These are phyloP conservation scores for Coremacera marginata DNA, from an alignment of 2,888 invertebrate species.

Conservation along the genomic window DNA sequence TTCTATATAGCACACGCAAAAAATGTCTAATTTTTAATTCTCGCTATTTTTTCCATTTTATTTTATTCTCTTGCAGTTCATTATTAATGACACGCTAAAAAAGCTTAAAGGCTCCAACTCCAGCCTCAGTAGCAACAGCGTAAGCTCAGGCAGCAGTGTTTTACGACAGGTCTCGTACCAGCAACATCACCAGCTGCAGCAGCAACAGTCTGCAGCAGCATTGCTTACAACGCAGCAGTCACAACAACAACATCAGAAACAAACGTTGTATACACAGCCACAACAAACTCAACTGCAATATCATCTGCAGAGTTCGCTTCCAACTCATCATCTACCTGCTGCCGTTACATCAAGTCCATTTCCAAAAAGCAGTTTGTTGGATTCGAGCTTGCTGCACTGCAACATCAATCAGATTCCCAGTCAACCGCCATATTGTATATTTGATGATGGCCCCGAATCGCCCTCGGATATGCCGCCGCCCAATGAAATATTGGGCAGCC, in stretches of 20 bases:
- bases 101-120: constrained; percentile 65
- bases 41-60: neutral
- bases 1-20: neutral
- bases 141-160: constrained; percentile 51
- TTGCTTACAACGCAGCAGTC: constrained; percentile 41
- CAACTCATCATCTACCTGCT: constrained; percentile 44
- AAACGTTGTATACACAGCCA: constrained; percentile 31
- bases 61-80: constrained; percentile 58
- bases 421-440: constrained; percentile 68
- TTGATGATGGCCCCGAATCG: constrained; percentile 67
- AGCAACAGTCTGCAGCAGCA: constrained; percentile 48
- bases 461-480: constrained; percentile 60
- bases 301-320: constrained; percentile 48
- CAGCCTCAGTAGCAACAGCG: constrained; percentile 49
- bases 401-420: constrained; percentile 67
- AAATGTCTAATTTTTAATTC: neutral
- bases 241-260: constrained; percentile 41
- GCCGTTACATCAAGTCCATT: constrained; percentile 51
- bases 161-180: constrained; percentile 50
- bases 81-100: constrained; percentile 68
- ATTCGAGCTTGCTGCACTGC: constrained; percentile 64
- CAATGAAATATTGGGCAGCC: constrained; percentile 43
- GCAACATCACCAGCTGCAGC: constrained; percentile 49
- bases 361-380: constrained; percentile 60
- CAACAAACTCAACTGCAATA: constrained; percentile 48